Percentiles rank a stretch among this genome's conserved stretches.
These are phyloP conservation scores for Coecobrya sp. DNA, from an alignment of 2,888 invertebrate species.

Conservation along the genomic window DNA sequence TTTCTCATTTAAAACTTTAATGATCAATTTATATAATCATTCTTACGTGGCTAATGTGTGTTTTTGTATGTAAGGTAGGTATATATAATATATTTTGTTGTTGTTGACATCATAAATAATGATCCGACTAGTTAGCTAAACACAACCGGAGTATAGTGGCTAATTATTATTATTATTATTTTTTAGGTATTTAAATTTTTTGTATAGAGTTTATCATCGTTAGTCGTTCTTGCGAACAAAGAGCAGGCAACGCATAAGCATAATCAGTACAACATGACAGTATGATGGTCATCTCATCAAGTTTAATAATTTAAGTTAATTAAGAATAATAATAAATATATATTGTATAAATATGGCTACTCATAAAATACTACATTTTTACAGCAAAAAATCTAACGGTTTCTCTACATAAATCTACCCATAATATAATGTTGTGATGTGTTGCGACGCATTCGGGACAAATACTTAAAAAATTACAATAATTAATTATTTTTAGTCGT, in stretches of 20 bases:
- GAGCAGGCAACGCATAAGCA: conserved; percentile 61
- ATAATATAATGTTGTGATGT: not conserved
- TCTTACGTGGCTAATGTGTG: too few relatives aligned
- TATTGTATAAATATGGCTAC: not conserved
- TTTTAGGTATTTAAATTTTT: not conserved
- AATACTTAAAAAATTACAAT: not conserved
- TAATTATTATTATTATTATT: not conserved
- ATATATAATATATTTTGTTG: not conserved
- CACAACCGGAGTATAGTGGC: conserved; percentile 45
- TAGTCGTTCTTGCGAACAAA: conserved; percentile 9
- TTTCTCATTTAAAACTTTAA: not conserved
- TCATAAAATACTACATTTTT: not conserved
- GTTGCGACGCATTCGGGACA: not conserved
- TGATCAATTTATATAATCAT: too few relatives aligned
- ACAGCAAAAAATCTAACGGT: not conserved
- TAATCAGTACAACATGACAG: conserved; percentile 59
- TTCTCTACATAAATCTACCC: not conserved
- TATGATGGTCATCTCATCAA: conserved; percentile 28
- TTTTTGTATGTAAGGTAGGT: too few relatives aligned
- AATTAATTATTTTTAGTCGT: not conserved
- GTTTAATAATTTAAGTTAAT: conserved; percentile 1
- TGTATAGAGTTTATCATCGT: not conserved
- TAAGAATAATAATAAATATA: conserved; percentile 26
- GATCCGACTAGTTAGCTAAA: conserved; percentile 54
- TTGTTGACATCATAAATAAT: not conserved